Conservation (phyloP, 2,888 invertebrate genomes). For the Drosophila quasianomalipes region DNA sequence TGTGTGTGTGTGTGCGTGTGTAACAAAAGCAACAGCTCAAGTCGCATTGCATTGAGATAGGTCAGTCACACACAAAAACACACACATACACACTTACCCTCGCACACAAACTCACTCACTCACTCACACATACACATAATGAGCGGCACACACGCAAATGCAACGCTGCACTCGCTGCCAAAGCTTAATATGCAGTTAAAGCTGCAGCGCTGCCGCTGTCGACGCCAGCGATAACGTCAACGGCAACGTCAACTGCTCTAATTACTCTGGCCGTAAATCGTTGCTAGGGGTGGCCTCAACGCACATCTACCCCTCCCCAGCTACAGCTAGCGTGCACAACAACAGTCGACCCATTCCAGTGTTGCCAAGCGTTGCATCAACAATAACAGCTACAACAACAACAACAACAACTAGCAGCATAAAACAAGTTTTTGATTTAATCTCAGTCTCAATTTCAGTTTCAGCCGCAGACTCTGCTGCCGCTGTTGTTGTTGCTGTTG, state of each 20-base stretch:
- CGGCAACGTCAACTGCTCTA: slow-evolving; percentile 69
- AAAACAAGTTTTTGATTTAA: slow-evolving; percentile 64
- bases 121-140: slow-evolving; percentile 18
- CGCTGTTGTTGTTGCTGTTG: slow-evolving; percentile 21
- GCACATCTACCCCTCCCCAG: slow-evolving; percentile 1
- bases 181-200: slow-evolving; percentile 58
- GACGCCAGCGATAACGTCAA: slow-evolving; percentile 29
- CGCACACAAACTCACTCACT: slow-evolving; percentile 17
- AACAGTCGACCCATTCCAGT: slow-evolving; percentile 32
- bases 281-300: slow-evolving; percentile 49
- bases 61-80: slow-evolving; percentile 78
- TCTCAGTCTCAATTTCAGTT: slow-evolving; percentile 63
- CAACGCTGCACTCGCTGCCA: slow-evolving; percentile 63
- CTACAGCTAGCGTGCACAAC: background rate
- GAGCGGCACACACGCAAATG: slow-evolving; percentile 53
- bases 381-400: slow-evolving; percentile 36
- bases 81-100: slow-evolving; percentile 34
- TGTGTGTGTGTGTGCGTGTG: slow-evolving; percentile 32
- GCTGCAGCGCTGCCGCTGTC: slow-evolving; percentile 44
- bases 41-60: slow-evolving; percentile 82
- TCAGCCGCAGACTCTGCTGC: slow-evolving; percentile 44
- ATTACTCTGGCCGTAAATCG: slow-evolving; percentile 67
- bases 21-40: slow-evolving; percentile 70
- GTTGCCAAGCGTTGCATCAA: slow-evolving; percentile 59
- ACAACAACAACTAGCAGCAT: slow-evolving; percentile 45